A percentile compares a stretch with the other conserved stretches of the same genome.
These are phyloP conservation scores for Drosophila yooni DNA, from an alignment of 2,888 invertebrate genomes.

Conservation along the genomic window DNA sequence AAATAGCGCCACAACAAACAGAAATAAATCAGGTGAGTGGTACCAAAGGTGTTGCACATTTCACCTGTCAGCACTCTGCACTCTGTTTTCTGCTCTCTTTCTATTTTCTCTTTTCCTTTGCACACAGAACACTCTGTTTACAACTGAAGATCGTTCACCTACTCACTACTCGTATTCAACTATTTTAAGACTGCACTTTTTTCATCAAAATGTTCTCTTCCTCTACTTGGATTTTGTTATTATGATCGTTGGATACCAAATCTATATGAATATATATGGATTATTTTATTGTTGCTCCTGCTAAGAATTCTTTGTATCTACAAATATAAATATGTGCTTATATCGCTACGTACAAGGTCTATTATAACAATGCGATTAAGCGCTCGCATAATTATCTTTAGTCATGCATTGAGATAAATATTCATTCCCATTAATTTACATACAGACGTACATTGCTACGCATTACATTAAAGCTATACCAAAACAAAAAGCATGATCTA, in stretches of 20 bases:
- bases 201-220: neutral
- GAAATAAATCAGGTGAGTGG: conserved; percentile 66
- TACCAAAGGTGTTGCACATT: conserved; percentile 15
- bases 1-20: conserved; percentile 62
- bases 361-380: neutral
- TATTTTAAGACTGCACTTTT: conserved; percentile 8
- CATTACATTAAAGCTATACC: conserved; percentile 8
- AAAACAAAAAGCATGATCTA: conserved; percentile 18
- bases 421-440: conserved; percentile 7
- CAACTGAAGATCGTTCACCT: conserved; percentile 49
- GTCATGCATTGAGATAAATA: conserved; percentile 7
- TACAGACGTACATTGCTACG: conserved; percentile 4
- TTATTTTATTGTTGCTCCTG: conserved; percentile 4
- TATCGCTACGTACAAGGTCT: neutral
- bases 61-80: neutral
- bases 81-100: neutral
- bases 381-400: neutral
- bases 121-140: conserved; percentile 33
- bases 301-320: no score
- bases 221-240: conserved; percentile 1
- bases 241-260: conserved; percentile 5
- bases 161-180: conserved; percentile 3
- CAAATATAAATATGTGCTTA: neutral
- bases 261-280: neutral
- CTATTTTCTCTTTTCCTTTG: neutral